Conservation (phyloP, 2,888 invertebrate genomes). For the Glomeris marginata region DNA sequence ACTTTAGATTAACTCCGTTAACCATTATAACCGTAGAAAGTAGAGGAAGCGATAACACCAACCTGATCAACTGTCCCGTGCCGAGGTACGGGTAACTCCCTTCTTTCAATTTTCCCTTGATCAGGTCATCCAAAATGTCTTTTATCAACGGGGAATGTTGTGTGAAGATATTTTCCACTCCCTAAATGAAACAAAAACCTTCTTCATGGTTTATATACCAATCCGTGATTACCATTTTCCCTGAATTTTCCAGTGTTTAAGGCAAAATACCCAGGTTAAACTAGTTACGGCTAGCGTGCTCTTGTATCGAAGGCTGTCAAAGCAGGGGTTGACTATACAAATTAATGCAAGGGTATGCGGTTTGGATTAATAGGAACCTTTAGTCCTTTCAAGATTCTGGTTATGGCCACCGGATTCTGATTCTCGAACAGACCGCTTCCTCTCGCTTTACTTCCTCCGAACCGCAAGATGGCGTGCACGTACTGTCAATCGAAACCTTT, state of each 20-base stretch:
- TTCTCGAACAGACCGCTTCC: slow-evolving; percentile 68
- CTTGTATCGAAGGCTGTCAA: too few species aligned
- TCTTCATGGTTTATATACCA: too few species aligned
- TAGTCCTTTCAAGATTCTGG: slow-evolving; percentile 55
- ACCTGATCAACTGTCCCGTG: neutral
- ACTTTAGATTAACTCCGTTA: neutral
- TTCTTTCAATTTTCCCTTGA: slow-evolving; percentile 78
- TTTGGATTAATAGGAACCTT: slow-evolving; percentile 44
- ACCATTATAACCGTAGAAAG: neutral
- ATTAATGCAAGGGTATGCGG: too few species aligned
- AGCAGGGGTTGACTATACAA: too few species aligned
- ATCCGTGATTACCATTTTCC: too few species aligned
- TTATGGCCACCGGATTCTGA: slow-evolving; percentile 72
- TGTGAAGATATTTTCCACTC: slow-evolving; percentile 98
- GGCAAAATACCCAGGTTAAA: slow-evolving; percentile 18
- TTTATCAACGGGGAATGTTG: slow-evolving; percentile 90
- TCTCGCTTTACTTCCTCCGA: slow-evolving; percentile 65
- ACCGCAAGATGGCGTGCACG: slow-evolving; percentile 56
- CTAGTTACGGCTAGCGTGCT: slow-evolving; percentile 2
- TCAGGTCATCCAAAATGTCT: slow-evolving; percentile 74
- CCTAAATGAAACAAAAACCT: slow-evolving; percentile 42
- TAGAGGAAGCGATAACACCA: neutral
- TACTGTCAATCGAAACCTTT: slow-evolving; percentile 29
- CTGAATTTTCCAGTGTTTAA: too few species aligned
- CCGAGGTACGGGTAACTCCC: slow-evolving; percentile 70